These are phyloP conservation scores for Cantharis lateralis DNA, from an alignment of 2,888 invertebrate species.

Conservation along the genomic window DNA sequence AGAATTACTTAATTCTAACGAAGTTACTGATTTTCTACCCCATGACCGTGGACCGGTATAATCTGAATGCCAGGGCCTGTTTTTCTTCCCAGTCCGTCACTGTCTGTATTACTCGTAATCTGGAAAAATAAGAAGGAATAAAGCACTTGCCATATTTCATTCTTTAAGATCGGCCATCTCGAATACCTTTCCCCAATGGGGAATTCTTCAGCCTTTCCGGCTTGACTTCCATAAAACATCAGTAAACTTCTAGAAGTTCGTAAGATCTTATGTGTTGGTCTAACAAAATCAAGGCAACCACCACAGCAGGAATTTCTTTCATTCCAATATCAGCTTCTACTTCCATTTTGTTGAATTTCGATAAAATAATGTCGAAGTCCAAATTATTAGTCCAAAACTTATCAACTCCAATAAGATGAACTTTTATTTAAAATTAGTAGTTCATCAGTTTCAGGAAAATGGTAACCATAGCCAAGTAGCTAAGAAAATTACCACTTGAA, in stretches of 20 bases:
- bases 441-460: background rate
- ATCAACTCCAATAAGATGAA: background rate
- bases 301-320: constrained; percentile 50
- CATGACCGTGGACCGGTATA: too few relatives aligned
- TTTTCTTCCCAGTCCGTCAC: too few relatives aligned
- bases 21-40: too few relatives aligned
- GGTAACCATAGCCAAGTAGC: background rate
- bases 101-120: too few relatives aligned
- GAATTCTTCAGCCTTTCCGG: constrained; percentile 98
- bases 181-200: constrained; percentile 92
- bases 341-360: constrained; percentile 55
- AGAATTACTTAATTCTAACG: too few relatives aligned
- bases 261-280: constrained; percentile 75
- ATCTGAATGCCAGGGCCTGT: too few relatives aligned
- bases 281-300: constrained; percentile 49
- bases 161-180: constrained; percentile 99
- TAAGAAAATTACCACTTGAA: too few relatives aligned
- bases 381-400: background rate
- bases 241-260: constrained; percentile 82
- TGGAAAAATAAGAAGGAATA: background rate
- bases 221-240: constrained; percentile 99
- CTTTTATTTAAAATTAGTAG: background rate
- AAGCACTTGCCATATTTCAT: constrained; percentile 87
- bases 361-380: background rate
- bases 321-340: constrained; percentile 56